Conservation (phyloP, 2,888 invertebrate species). For the Standfussiana lucernea region DNA sequence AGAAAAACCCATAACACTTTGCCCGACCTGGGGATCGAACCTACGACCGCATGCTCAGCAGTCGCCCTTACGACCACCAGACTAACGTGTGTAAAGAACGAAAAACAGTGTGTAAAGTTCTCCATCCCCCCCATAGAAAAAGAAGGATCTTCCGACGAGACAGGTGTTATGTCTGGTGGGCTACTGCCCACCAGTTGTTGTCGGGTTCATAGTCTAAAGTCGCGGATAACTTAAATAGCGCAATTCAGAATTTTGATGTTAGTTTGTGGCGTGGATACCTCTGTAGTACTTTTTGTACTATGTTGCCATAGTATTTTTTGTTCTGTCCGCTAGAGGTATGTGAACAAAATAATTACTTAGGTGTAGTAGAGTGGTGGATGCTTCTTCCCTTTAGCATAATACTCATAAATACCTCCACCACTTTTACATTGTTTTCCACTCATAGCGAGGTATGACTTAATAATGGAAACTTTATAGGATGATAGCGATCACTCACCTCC, state of each 20-base stretch:
- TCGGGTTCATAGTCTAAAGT: too few species aligned
- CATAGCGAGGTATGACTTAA: too few species aligned
- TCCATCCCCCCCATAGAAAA: not conserved
- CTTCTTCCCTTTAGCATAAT: not conserved
- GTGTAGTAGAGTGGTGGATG: not conserved
- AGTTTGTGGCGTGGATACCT: too few species aligned
- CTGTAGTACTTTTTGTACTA: too few species aligned
- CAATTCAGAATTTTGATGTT: too few species aligned
- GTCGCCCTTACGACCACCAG: not conserved
- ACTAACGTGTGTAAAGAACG: not conserved
- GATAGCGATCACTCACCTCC: constrained; percentile 77
- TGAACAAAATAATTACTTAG: not conserved
- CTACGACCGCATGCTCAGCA: not conserved
- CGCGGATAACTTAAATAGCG: too few species aligned
- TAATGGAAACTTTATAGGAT: not conserved
- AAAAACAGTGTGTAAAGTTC: not conserved
- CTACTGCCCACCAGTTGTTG: too few species aligned
- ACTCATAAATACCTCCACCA: not conserved
- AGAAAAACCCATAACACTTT: not conserved
- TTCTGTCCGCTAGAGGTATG: not conserved
- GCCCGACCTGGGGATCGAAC: not conserved
- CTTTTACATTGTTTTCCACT: not conserved
- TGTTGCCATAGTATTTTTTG: too few species aligned
- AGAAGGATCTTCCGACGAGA: not conserved
- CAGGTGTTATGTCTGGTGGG: not conserved